These are phyloP conservation scores for Syrmaticus mikado DNA, from an alignment of 2,113 vertebrate genomes.

Conservation along the genomic window DNA sequence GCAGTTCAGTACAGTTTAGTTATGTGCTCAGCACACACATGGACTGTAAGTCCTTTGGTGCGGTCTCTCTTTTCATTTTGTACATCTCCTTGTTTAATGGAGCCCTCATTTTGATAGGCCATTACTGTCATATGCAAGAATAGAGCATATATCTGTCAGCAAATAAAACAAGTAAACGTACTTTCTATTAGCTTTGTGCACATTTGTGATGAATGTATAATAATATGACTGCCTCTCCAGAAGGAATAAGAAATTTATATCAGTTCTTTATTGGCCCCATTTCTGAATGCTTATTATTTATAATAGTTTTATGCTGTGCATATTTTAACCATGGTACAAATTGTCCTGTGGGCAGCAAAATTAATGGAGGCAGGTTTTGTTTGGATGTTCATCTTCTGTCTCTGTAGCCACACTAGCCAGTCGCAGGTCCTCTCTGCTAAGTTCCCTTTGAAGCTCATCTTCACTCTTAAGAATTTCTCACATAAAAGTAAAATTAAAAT, in stretches of 20 bases:
- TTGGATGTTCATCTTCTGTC: not conserved
- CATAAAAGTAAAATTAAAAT: not conserved
- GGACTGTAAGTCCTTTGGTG: not conserved
- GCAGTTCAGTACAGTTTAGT: not conserved
- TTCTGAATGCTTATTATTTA: not conserved
- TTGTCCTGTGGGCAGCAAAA: not conserved
- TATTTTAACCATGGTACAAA: not conserved
- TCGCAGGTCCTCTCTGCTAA: not conserved
- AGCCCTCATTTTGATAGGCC: not conserved
- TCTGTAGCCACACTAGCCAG: not conserved
- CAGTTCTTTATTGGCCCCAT: not conserved
- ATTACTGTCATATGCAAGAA: not conserved
- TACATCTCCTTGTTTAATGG: not conserved
- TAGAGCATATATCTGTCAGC: not conserved
- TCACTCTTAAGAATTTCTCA: not conserved
- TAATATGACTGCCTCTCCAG: not conserved
- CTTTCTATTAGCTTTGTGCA: not conserved
- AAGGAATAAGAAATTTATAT: not conserved
- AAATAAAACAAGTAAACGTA: not conserved
- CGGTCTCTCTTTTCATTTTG: slow-evolving; percentile 11
- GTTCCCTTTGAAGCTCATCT: not conserved
- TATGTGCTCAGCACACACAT: not conserved
- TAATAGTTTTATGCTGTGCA: not conserved
- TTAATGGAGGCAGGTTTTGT: not conserved
- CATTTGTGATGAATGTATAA: not conserved